Evolutionary conservation across 2,888 invertebrate genomes (phyloP).

Genomic region (Lacanobia oleracea): DNA sequence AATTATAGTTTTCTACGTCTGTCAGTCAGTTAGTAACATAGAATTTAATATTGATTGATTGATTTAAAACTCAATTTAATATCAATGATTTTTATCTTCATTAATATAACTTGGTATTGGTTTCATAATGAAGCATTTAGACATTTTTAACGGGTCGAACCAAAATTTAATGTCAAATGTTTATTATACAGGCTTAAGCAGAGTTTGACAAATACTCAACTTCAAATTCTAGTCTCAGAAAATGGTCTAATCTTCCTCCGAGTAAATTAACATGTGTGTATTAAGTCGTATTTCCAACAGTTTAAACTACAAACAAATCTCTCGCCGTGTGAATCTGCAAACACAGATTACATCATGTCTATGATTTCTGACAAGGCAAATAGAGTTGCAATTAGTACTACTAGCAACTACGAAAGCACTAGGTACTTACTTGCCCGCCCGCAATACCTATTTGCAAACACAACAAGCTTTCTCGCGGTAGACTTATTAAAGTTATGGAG

Average conservation of each 20-base stretch:
- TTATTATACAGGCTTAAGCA: background rate
- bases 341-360: slow-evolving; percentile 20
- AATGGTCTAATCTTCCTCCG: background rate
- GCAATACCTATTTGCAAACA: slow-evolving; percentile 40
- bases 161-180: background rate
- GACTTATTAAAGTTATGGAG: slow-evolving; percentile 19
- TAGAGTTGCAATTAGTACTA: slow-evolving; percentile 42
- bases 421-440: slow-evolving; percentile 18
- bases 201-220: background rate
- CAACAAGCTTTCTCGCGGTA: slow-evolving; percentile 32
- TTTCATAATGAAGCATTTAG: background rate
- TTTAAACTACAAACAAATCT: background rate
- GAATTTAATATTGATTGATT: no score
- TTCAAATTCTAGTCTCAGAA: background rate
- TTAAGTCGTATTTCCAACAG: background rate
- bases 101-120: background rate
- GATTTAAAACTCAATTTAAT: background rate
- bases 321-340: background rate
- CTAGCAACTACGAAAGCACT: slow-evolving; percentile 3
- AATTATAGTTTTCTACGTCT: no score
- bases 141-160: background rate
- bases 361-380: slow-evolving; percentile 44
- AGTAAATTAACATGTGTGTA: background rate
- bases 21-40: no score
- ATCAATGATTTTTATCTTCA: background rate